These are phyloP conservation scores for Caenorhabditis sulstoni DNA, from an alignment of 2,888 invertebrate species.

Conservation along the genomic window DNA sequence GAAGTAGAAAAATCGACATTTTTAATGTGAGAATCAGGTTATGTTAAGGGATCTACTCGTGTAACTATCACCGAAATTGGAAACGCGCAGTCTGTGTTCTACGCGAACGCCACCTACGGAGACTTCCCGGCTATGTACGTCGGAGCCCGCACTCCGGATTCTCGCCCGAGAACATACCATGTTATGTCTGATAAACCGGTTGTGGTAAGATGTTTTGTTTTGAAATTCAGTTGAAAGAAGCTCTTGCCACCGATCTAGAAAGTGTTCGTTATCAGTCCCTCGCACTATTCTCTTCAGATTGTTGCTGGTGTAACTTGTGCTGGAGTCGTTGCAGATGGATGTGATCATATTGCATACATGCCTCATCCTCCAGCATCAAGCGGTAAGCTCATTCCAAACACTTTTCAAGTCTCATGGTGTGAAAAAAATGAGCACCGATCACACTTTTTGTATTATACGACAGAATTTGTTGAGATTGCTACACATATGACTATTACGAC, in stretches of 20 bases:
- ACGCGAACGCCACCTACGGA: constrained; percentile 45
- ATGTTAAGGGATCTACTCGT: constrained; percentile 46
- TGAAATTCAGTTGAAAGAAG: too few species aligned
- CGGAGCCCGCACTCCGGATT: constrained; percentile 42
- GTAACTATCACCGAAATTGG: constrained; percentile 49
- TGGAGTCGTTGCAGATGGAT: constrained; percentile 36
- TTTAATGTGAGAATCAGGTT: background rate
- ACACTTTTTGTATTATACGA: too few species aligned
- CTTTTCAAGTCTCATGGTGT: constrained; percentile 10
- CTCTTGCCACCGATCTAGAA: too few species aligned
- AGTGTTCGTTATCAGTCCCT: too few species aligned
- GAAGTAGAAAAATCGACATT: too few species aligned
- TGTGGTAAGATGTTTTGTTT: constrained; percentile 12
- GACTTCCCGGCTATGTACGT: constrained; percentile 53
- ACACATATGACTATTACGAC: constrained; percentile 57
- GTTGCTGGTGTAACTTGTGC: constrained; percentile 71
- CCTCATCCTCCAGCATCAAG: constrained; percentile 62
- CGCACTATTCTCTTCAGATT: constrained; percentile 50
- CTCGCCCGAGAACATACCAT: constrained; percentile 58
- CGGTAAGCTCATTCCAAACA: constrained; percentile 44
- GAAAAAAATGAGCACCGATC: too few species aligned
- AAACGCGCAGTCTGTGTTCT: constrained; percentile 25
- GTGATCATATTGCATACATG: constrained; percentile 71
- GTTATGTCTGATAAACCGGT: constrained; percentile 57
- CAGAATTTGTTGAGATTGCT: constrained; percentile 53